Evolutionary conservation across 2,113 vertebrate species (phyloP), one percentile per base, ranked within the genome.

Genomic region (Cygnus atratus): DNA sequence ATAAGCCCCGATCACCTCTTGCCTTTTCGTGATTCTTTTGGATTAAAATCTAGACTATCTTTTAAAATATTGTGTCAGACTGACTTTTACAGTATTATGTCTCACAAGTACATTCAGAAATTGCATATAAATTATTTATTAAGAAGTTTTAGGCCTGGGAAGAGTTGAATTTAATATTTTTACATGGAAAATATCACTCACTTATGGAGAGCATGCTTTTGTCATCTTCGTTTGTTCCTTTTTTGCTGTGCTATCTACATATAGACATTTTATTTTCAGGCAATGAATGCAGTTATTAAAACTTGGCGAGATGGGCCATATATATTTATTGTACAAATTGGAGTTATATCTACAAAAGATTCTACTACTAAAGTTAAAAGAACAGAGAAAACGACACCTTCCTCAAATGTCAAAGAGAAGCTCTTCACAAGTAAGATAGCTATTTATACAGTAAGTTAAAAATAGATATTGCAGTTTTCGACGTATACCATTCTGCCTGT

Each of bases 271-370:
- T 37, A 24, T 88, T 81, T 89, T 58, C 93, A 99, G 99, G 96
- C 95, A 62, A 93, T 98, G 84, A 97, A 98, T 83, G 99, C 98
- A 20, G 97, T 99, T 76, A 98, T 99, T 57, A 99, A 98, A 97
- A 98, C 99, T 4, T 99, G 99, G 99, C 97, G 98, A 91, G 98
- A 99, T 97, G 98, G 99, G 24, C 99, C 99, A 0, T 99, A 99
- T 61, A 97, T 99, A 97, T 99, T 99, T 98, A 99, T 99, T 79
- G 97, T 99, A 50, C 98, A 98, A 58, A 97, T 99, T 94, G 98
- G 61, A 67, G 31, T 86, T 95, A 86, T 15, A 92, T 2, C 90
- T 70, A 77, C 19, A 25, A 98, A 97, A 76, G 96, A 98, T 31
- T 88, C 94, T 76, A 24, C 44, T 86, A 6, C 54, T 35, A 81